These are phyloP conservation scores for Nemurella pictetii DNA, from an alignment of 2,888 invertebrate species.

Conservation along the genomic window DNA sequence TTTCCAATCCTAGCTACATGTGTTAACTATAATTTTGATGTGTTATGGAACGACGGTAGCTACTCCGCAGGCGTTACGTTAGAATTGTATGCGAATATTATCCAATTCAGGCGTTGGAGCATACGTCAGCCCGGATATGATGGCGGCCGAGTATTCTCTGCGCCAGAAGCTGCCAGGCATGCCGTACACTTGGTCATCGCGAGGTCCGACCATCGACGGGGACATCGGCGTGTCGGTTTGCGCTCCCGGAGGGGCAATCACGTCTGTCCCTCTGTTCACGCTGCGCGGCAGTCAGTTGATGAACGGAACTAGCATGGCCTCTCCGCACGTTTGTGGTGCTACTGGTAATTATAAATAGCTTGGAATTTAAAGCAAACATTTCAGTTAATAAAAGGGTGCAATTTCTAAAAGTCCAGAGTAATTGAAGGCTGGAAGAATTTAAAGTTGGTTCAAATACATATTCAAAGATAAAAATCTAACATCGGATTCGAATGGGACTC, in stretches of 20 bases:
- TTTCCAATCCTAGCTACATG: too few relatives aligned
- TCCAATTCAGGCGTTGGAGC: slow-evolving; percentile 79
- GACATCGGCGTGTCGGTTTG: slow-evolving; percentile 85
- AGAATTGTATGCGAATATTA: too few relatives aligned
- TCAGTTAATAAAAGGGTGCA: neutral
- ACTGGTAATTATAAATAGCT: slow-evolving; percentile 61
- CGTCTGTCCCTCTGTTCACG: slow-evolving; percentile 90
- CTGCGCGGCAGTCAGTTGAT: slow-evolving; percentile 84
- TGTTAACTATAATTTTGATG: too few relatives aligned
- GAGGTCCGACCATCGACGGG: slow-evolving; percentile 87
- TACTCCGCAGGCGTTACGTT: too few relatives aligned
- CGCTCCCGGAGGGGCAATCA: slow-evolving; percentile 93
- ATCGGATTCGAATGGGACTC: too few relatives aligned
- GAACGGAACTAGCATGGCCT: slow-evolving; percentile 99
- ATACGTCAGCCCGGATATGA: slow-evolving; percentile 97
- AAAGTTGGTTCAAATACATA: too few relatives aligned
- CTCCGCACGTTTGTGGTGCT: slow-evolving; percentile 94
- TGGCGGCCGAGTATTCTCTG: slow-evolving; percentile 92
- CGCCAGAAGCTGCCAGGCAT: slow-evolving; percentile 79
- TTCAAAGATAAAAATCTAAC: too few relatives aligned
- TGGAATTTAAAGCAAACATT: neutral
- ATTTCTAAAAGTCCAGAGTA: too few relatives aligned
- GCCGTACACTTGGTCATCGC: slow-evolving; percentile 90
- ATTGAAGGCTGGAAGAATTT: too few relatives aligned
- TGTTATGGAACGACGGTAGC: too few relatives aligned